Evolutionary conservation across 2,888 invertebrate species (phyloP).

Genomic region (Oasisia sp.): DNA sequence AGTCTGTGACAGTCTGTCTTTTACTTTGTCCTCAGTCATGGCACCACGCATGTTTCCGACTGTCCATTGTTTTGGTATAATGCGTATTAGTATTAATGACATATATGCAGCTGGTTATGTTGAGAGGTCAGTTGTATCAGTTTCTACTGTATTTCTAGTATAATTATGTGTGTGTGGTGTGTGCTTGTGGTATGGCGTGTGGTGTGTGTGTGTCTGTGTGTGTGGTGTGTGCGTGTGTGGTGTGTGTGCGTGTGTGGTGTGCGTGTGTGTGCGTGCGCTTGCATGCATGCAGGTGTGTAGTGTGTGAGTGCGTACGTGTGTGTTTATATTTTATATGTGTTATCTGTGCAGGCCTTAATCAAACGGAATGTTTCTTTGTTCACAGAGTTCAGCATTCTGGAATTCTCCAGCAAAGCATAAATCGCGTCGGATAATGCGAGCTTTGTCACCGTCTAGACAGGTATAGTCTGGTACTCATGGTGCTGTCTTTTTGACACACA

Average conservation of each 20-base stretch:
- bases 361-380: slow-evolving; percentile 25
- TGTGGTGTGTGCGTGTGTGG: neutral
- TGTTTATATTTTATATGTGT: neutral
- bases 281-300: neutral
- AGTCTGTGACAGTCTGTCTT: slow-evolving; percentile 57
- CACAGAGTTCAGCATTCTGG: slow-evolving; percentile 69
- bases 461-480: slow-evolving; percentile 35
- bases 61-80: too few species aligned
- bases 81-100: too few species aligned
- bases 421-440: slow-evolving; percentile 52
- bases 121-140: too few species aligned
- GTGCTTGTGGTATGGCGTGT: too few species aligned
- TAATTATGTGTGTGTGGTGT: too few species aligned
- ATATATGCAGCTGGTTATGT: too few species aligned
- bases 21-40: neutral
- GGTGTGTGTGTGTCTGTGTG: neutral
- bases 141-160: neutral
- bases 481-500: neutral
- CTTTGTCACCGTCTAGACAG: slow-evolving; percentile 55
- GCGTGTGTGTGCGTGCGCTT: neutral
- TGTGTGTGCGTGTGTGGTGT: neutral
- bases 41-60: too few species aligned
- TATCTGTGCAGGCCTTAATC: neutral
- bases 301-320: too few species aligned
- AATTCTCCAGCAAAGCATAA: slow-evolving; percentile 69